Conservation (phyloP, 2,888 invertebrate genomes). For the Diaphora mendica region DNA sequence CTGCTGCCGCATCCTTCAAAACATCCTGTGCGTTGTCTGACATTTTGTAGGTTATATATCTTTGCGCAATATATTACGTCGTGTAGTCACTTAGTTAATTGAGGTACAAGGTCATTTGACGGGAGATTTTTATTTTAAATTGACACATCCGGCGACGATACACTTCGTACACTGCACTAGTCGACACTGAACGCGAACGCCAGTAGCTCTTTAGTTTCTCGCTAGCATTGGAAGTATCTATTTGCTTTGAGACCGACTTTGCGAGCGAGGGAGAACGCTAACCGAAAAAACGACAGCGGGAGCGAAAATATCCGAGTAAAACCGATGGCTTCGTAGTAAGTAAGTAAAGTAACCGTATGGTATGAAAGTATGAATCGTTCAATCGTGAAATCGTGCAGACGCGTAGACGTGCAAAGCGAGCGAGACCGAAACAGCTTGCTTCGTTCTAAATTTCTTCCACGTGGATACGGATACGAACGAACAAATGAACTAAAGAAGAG, state of each 20-base stretch:
- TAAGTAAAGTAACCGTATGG: not conserved
- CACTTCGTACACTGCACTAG: conserved; percentile 56
- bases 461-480: conserved; percentile 12
- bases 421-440: conserved; percentile 8
- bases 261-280: conserved; percentile 57
- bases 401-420: conserved; percentile 11
- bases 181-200: conserved; percentile 48
- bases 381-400: conserved; percentile 14
- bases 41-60: conserved; percentile 75
- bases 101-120: conserved; percentile 69
- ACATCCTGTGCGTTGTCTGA: conserved; percentile 82
- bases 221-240: conserved; percentile 15
- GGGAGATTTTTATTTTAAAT: conserved; percentile 56
- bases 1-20: conserved; percentile 85
- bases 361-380: no score
- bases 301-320: conserved; percentile 53
- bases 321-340: conserved; percentile 41
- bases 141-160: conserved; percentile 54
- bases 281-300: conserved; percentile 38
- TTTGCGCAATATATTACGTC: conserved; percentile 59
- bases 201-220: conserved; percentile 44
- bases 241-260: conserved; percentile 24
- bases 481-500: not conserved
- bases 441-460: conserved; percentile 12
- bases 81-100: conserved; percentile 59